Percentiles rank a stretch among this genome's conserved stretches.
Conservation (phyloP, 2,113 vertebrate species). For the Podilymbus podiceps region DNA sequence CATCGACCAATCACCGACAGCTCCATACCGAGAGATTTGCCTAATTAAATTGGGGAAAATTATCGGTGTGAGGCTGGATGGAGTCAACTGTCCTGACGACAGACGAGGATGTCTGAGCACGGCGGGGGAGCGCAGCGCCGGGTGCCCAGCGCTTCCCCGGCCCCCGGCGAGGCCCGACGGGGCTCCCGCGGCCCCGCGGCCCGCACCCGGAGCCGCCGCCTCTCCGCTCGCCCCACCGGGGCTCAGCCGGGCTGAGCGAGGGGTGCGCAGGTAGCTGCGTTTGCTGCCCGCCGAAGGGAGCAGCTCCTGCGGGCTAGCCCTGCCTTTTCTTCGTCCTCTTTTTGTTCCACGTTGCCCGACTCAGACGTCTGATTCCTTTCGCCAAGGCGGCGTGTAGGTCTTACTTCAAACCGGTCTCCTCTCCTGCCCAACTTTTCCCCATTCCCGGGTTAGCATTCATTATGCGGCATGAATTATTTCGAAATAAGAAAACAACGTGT, state of each 20-base stretch:
- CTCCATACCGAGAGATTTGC: neutral
- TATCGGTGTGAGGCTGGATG: neutral
- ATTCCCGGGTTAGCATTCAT: neutral
- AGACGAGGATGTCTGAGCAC: neutral
- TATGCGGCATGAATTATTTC: neutral
- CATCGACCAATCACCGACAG: conserved; percentile 20
- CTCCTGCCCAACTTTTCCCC: neutral
- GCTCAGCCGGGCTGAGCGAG: neutral
- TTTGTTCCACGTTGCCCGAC: neutral
- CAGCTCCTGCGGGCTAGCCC: neutral
- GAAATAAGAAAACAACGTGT: conserved; percentile 1
- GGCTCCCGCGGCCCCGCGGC: neutral
- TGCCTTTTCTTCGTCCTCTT: neutral
- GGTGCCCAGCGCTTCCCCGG: neutral
- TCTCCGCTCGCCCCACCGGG: neutral
- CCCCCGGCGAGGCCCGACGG: neutral
- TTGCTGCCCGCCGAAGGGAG: neutral
- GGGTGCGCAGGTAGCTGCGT: neutral
- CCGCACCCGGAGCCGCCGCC: neutral
- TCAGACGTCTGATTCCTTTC: neutral
- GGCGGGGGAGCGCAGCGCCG: neutral
- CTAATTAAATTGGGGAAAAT: conserved; percentile 51
- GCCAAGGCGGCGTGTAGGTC: neutral
- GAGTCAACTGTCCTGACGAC: neutral
- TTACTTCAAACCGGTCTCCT: neutral